Percentiles rank a stretch among this genome's conserved stretches.
Conservation (phyloP, 2,797 vertebrate genomes). For the Phrynocephalus guinanensis region DNA sequence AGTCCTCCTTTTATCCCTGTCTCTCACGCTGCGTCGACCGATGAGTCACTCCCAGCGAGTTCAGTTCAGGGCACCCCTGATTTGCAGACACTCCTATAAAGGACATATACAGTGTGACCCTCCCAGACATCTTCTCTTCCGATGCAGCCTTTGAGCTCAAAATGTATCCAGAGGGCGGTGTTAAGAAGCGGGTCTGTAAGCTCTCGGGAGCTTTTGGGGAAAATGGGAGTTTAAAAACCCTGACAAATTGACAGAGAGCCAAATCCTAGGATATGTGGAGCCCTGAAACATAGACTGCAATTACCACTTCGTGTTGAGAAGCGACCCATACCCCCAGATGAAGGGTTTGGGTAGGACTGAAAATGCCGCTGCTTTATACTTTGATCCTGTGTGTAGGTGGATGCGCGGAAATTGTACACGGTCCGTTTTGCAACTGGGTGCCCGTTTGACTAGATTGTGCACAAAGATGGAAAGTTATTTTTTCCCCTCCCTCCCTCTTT, state of each 20-base stretch:
- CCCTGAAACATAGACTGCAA: not conserved
- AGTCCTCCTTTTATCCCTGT: not conserved
- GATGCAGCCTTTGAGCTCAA: not conserved
- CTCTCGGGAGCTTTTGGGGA: not conserved
- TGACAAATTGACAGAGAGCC: constrained; percentile 24
- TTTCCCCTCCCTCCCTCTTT: not conserved
- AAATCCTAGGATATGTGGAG: not conserved
- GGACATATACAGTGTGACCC: not conserved
- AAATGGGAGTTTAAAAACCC: too few species aligned
- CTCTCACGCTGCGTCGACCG: too few species aligned
- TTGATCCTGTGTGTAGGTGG: not conserved
- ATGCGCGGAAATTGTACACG: not conserved
- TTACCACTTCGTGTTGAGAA: constrained; percentile 7
- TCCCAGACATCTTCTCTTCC: not conserved
- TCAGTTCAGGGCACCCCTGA: not conserved
- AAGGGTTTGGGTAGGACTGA: not conserved
- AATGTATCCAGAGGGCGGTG: constrained; percentile 21
- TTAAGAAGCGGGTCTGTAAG: not conserved
- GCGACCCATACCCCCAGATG: not conserved
- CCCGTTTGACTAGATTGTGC: not conserved
- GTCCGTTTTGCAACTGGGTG: not conserved
- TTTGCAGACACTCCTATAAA: not conserved
- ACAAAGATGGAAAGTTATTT: not conserved
- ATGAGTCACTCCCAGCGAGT: not conserved
- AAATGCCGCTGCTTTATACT: not conserved